These are phyloP conservation scores for Seira sanloemensis DNA, from an alignment of 2,888 invertebrate genomes.

Conservation along the genomic window DNA sequence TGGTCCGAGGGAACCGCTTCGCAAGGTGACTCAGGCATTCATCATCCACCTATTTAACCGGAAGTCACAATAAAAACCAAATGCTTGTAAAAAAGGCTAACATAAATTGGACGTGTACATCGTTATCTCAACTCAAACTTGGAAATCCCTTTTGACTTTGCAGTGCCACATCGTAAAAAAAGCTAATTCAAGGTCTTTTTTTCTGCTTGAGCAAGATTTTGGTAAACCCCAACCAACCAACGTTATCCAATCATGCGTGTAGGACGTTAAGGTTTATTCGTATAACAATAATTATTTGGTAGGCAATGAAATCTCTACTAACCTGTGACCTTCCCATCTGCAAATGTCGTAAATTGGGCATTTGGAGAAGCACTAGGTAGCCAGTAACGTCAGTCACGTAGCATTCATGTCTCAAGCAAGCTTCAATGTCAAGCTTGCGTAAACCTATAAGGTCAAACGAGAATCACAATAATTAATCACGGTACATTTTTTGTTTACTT, in stretches of 20 bases:
- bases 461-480: too few relatives aligned
- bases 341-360: constrained; percentile 49
- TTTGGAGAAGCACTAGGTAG: constrained; percentile 50
- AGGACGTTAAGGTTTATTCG: background rate
- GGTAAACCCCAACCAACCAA: background rate
- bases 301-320: background rate
- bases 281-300: background rate
- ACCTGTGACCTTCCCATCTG: constrained; percentile 60
- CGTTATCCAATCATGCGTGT: background rate
- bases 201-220: background rate
- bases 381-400: constrained; percentile 63
- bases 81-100: background rate
- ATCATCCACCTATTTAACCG: constrained; percentile 46
- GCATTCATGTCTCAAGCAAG: constrained; percentile 49
- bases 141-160: background rate
- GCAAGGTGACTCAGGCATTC: constrained; percentile 54
- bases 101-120: background rate
- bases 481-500: too few relatives aligned
- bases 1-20: constrained; percentile 51
- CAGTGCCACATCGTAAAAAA: background rate
- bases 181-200: background rate
- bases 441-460: constrained; percentile 56
- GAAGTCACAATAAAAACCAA: background rate
- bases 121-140: background rate
- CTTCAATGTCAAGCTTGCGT: constrained; percentile 56